phyloP scores from a whole-genome alignment of 1,140 invertebrate genomes.

The Megalopta genalis region DNA sequence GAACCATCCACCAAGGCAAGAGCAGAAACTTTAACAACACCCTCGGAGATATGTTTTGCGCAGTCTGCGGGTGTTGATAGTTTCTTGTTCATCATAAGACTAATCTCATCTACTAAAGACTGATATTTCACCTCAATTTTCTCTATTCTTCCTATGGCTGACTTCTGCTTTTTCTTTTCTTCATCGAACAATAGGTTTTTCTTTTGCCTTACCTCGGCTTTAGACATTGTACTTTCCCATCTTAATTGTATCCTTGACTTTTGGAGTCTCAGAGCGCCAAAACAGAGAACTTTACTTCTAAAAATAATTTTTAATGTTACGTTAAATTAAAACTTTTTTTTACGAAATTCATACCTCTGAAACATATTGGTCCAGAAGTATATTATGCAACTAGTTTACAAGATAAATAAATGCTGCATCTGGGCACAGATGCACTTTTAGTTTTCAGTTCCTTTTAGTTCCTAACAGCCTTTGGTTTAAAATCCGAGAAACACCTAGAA shows the following conservation, averaged over 20 bases:
- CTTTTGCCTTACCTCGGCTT: slow-evolving; percentile 76
- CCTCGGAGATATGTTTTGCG: slow-evolving; percentile 92
- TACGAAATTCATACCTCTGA: slow-evolving; percentile 34
- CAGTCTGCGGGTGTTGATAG: slow-evolving; percentile 96
- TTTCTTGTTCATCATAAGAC: slow-evolving; percentile 94
- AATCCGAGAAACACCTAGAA: background rate
- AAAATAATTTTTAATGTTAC: background rate
- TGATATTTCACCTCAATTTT: slow-evolving; percentile 94
- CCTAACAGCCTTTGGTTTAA: background rate
- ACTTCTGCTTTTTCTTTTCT: slow-evolving; percentile 83
- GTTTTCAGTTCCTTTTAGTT: background rate
- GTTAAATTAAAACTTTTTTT: background rate
- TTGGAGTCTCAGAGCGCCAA: slow-evolving; percentile 31
- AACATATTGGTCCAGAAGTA: slow-evolving; percentile 34
- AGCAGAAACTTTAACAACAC: slow-evolving; percentile 85
- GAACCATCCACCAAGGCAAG: slow-evolving; percentile 90
- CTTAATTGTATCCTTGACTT: slow-evolving; percentile 36
- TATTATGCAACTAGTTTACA: background rate
- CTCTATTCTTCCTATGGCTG: slow-evolving; percentile 90
- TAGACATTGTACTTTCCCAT: slow-evolving; percentile 57
- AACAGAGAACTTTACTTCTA: slow-evolving; percentile 34
- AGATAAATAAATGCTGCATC: background rate
- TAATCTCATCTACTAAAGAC: slow-evolving; percentile 86
- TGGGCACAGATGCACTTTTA: background rate
- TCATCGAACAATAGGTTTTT: slow-evolving; percentile 88